Evolutionary conservation across 1,140 invertebrate species (phyloP), one percentile per base, ranked within the genome.

Genomic region (Drosophila ercepeae): DNA sequence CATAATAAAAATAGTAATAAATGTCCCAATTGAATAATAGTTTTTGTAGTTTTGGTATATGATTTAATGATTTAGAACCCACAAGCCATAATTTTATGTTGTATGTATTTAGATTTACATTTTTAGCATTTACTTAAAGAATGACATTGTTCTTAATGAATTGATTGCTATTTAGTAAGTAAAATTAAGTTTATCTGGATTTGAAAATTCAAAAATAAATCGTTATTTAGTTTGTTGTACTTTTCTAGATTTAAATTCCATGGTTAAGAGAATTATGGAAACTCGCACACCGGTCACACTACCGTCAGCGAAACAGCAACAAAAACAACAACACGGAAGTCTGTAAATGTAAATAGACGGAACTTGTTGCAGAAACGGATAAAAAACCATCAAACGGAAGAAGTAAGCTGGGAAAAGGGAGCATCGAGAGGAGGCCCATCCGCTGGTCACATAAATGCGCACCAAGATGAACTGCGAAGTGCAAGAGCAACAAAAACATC

Each of bases 281-380:
- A 13, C 11, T n/a, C 11, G 11, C 0, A 9, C 21, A 7, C 8
- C 42, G 61, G 61, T 11, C 49, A 67, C 61, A 55, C 61, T 61
- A 19, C 25, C 44, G 13, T 16, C 9, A 29, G 32, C 23, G n/a
- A 2, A 60, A 11, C 61, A 23, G 32, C 16, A 61, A 61, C 71
- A 81, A 63, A 58, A 81, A 74, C 58, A 61, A 52, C 64, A 54
- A 71, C 68, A 70, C 68, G 65, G 64, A 70, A 70, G 68, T 69
- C 67, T 52, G 54, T 78, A 83, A 83, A 83, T 83, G 78, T 83
- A 83, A 84, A 70, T 84, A 83, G 78, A 84, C 78, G 78, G 78
- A 82, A 83, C 78, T 83, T 82, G 57, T 63, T 77, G 78, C 73
- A 81, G 59, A 81, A 75, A 76, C 79, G 59, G 73, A 44, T 45